Percentiles rank a stretch among this genome's conserved stretches.
These are phyloP conservation scores for Tipula vernalis DNA, from an alignment of 2,888 invertebrate species.

Conservation along the genomic window DNA sequence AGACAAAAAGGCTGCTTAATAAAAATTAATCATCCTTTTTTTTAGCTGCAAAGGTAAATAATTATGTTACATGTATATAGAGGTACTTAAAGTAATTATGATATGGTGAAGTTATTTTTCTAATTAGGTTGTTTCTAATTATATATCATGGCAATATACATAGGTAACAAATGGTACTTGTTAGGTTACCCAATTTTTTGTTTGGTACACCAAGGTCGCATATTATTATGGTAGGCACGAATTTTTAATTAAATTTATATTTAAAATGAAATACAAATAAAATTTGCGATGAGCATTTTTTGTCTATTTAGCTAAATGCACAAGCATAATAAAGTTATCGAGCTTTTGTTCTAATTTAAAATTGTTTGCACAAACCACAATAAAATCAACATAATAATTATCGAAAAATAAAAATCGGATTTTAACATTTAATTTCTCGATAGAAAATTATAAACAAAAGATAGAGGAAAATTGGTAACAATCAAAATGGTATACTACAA, in stretches of 20 bases:
- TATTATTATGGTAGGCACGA: background rate
- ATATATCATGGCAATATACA: background rate
- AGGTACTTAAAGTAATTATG: background rate
- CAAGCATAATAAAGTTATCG: background rate
- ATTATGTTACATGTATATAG: background rate
- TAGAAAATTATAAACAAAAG: background rate
- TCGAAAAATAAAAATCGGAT: background rate
- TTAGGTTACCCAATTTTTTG: background rate
- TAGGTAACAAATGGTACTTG: background rate
- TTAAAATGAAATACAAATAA: background rate
- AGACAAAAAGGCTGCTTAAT: background rate
- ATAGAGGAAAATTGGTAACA: background rate
- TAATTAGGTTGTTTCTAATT: background rate
- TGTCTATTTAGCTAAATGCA: background rate
- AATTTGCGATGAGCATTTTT: background rate
- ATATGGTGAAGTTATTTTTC: background rate
- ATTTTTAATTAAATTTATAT: background rate
- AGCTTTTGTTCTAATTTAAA: background rate
- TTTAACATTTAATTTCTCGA: background rate
- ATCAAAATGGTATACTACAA: background rate
- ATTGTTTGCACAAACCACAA: background rate
- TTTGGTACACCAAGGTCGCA: background rate
- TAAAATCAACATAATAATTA: background rate
- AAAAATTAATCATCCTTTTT: background rate
- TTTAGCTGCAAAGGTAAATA: background rate